Base-by-base conservation (phyloP, 2,888 invertebrate species). In the Tinea pellionella region DNA sequence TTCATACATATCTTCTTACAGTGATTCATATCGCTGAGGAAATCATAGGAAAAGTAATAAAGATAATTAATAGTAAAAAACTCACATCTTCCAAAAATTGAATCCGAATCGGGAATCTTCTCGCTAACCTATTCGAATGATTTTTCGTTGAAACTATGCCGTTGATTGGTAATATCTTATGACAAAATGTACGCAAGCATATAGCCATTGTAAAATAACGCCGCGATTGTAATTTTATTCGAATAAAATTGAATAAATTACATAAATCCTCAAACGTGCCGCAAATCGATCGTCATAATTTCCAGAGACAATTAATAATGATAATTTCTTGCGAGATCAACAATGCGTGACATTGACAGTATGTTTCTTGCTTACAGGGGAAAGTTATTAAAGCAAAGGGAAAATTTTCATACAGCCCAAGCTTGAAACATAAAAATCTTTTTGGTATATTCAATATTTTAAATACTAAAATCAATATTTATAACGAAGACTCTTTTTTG, bases 81-180 rank as follows among this genome's bases (percentile, higher is more conserved):
- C 80, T 77, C 70, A 90, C 90, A 74, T 90, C 84, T 75, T 89
- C 88, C 63, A 89, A 73, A 81, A 88, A 89, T 65, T 82, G 78
- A 47, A 88, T 80, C 63, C 80, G 77, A 62, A 75, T 64, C 51
- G 85, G 82, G 66, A 89, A 77, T 74, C 88, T 88, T 73, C 84
- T 79, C 68, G 88, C 74, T 65, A 89, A 73, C 66, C 86, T 88
- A 70, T 80, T 84, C 62, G 88, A 74, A 73, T 88, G 88, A 71
- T 74, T 89, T 76, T 88, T 86, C 24, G 88, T 83, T 60, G 86
- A 78, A 70, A 89, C 84, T 62, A 89, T 85, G 62, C 86, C 83
- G 70, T 88, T 87, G 65, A 88, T 76, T 43, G 89, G 86, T 64
- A 88, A 74, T 66, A 89, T 76, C 80, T 89, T 89, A 67, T 81